These are phyloP conservation scores for Hyposoter didymator DNA, from an alignment of 2,888 invertebrate species.

Conservation along the genomic window DNA sequence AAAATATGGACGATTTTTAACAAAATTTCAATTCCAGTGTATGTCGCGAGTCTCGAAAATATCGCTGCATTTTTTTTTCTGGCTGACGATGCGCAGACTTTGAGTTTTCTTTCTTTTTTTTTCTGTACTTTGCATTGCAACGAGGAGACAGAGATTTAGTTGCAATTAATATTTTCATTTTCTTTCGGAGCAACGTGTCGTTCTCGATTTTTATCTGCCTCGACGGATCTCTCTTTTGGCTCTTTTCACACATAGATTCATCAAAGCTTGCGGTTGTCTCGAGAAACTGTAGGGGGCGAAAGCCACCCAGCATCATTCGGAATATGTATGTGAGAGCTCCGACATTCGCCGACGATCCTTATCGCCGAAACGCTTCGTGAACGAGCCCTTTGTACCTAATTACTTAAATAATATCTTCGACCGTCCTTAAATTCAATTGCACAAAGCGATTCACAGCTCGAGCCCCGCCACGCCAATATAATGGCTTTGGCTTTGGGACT, in stretches of 20 bases:
- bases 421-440: constrained; percentile 83
- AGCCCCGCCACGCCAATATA: constrained; percentile 78
- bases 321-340: constrained; percentile 6
- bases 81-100: neutral
- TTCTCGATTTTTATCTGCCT: constrained; percentile 20
- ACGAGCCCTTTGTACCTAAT: constrained; percentile 83
- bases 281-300: constrained; percentile 69
- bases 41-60: neutral
- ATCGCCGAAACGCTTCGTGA: constrained; percentile 79
- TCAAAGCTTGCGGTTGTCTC: constrained; percentile 72
- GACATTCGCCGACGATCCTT: constrained; percentile 64
- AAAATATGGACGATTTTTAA: no score
- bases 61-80: neutral
- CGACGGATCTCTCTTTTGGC: constrained; percentile 4
- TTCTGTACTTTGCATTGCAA: neutral
- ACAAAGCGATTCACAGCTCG: constrained; percentile 69
- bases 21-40: no score
- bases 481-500: constrained; percentile 81
- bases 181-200: constrained; percentile 25
- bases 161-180: constrained; percentile 13
- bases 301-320: constrained; percentile 22
- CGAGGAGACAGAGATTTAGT: neutral
- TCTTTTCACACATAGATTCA: neutral
- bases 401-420: constrained; percentile 84
- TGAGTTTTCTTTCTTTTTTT: neutral